Conservation (phyloP, 1,140 invertebrate species). For the Macrotrachela quadricornifera region DNA sequence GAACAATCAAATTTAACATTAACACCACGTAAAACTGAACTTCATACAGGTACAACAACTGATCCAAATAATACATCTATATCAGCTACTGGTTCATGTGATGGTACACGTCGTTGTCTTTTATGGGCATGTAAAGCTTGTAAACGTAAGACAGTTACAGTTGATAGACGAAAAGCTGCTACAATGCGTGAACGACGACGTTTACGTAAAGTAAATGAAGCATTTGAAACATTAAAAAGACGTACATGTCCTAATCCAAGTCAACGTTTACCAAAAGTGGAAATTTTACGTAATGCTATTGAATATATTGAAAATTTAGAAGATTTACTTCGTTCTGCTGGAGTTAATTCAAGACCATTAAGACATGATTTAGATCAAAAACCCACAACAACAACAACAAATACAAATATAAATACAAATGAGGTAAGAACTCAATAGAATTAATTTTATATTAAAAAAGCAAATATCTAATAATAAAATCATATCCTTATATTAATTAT, state of each 20-base stretch:
- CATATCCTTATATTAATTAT: no score
- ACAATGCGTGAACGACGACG: slow-evolving; percentile 73
- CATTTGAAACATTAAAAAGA: slow-evolving; percentile 76
- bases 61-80: no score
- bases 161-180: slow-evolving; percentile 78
- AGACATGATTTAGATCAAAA: neutral
- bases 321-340: slow-evolving; percentile 23
- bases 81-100: no score
- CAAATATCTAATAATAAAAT: no score
- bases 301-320: slow-evolving; percentile 91
- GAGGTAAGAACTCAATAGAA: neutral
- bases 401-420: neutral
- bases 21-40: no score
- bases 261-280: slow-evolving; percentile 81
- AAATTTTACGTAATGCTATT: slow-evolving; percentile 83
- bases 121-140: slow-evolving; percentile 9
- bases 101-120: neutral
- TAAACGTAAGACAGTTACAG: slow-evolving; percentile 7
- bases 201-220: slow-evolving; percentile 87
- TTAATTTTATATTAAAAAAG: no score
- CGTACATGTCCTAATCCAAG: slow-evolving; percentile 78
- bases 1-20: no score
- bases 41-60: no score
- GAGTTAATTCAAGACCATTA: neutral
- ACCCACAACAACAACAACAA: neutral